These are phyloP conservation scores for Enteromius argenteus DNA, from an alignment of 2,797 vertebrate species.

Conservation along the genomic window DNA sequence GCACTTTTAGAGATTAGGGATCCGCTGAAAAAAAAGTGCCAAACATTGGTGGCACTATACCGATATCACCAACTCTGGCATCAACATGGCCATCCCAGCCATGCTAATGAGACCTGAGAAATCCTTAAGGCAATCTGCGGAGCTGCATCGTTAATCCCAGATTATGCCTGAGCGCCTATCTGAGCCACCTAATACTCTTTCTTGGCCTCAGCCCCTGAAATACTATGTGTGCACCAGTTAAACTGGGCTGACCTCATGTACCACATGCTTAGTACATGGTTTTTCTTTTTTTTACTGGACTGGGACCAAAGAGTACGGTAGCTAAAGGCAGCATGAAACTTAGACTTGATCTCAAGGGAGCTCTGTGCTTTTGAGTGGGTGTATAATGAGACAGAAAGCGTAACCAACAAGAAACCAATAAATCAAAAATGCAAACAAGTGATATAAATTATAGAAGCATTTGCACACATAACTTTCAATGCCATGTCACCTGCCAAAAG, in stretches of 20 bases:
- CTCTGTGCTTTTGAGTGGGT: background rate
- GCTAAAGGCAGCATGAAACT: background rate
- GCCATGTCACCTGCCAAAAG: slow-evolving; percentile 19
- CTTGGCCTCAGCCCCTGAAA: slow-evolving; percentile 59
- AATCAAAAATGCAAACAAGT: background rate
- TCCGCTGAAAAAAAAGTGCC: slow-evolving; percentile 26
- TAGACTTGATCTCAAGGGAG: background rate
- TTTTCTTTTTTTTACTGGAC: background rate
- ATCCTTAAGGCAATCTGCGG: slow-evolving; percentile 71
- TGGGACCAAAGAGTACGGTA: background rate
- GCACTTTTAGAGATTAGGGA: slow-evolving; percentile 37
- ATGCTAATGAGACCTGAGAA: slow-evolving; percentile 65
- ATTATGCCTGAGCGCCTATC: slow-evolving; percentile 74
- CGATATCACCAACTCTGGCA: slow-evolving; percentile 48
- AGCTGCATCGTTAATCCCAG: slow-evolving; percentile 75
- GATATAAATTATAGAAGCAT: background rate
- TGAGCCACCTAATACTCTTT: slow-evolving; percentile 73
- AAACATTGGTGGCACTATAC: slow-evolving; percentile 23
- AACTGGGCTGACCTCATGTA: slow-evolving; percentile 34
- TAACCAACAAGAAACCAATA: background rate
- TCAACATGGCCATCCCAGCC: slow-evolving; percentile 26
- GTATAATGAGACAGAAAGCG: background rate
- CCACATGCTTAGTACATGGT: slow-evolving; percentile 5
- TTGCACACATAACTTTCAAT: slow-evolving; percentile 21
- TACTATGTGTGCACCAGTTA: slow-evolving; percentile 48